A percentile compares a stretch with the other conserved stretches of the same genome.
Conservation (phyloP, 1,140 invertebrate genomes). For the Calycopis cecrops region DNA sequence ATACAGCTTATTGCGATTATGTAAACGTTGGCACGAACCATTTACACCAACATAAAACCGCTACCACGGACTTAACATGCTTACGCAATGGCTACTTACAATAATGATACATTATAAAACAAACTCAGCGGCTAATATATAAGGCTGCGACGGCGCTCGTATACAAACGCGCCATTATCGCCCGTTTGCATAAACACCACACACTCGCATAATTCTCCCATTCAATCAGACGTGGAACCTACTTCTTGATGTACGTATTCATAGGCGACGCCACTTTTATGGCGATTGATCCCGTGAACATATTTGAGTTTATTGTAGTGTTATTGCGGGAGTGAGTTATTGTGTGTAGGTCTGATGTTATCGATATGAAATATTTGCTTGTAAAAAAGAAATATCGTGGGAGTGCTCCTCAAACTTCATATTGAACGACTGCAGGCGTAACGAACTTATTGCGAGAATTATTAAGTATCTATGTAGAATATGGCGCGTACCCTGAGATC, state of each 20-base stretch:
- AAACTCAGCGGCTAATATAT: constrained; percentile 2
- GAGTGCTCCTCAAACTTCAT: too few species aligned
- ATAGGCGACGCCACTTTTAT: constrained; percentile 7
- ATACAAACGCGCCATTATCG: constrained; percentile 9
- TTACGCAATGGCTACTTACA: constrained; percentile 2
- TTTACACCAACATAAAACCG: neutral
- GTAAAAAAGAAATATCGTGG: too few species aligned
- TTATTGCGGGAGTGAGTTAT: neutral
- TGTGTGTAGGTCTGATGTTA: neutral
- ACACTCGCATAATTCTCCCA: constrained; percentile 51
- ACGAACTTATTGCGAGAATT: too few species aligned
- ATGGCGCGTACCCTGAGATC: too few species aligned
- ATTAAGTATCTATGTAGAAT: too few species aligned
- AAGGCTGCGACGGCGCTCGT: neutral
- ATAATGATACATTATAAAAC: constrained; percentile 2
- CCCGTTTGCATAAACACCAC: neutral
- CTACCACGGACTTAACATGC: neutral
- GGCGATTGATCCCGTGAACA: neutral
- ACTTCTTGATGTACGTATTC: constrained; percentile 33
- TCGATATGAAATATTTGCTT: too few species aligned
- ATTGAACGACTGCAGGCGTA: too few species aligned
- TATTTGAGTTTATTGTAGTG: neutral
- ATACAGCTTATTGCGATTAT: constrained; percentile 21
- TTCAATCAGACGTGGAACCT: constrained; percentile 43
- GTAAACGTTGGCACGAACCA: neutral